These are phyloP conservation scores for Calameuta filiformis DNA, from an alignment of 2,888 invertebrate species.

Conservation along the genomic window DNA sequence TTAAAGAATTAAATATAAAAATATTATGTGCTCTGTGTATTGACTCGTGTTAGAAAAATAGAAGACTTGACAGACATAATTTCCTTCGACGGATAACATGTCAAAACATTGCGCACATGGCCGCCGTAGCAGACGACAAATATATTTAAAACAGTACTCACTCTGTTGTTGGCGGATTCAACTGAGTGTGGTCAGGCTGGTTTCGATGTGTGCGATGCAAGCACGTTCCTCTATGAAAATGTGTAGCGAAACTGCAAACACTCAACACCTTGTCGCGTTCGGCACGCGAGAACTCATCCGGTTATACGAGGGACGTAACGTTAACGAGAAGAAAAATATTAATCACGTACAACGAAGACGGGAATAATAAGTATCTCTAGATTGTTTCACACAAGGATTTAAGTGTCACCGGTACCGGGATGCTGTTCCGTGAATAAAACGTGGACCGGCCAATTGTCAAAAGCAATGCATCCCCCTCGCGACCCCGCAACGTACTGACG, in stretches of 20 bases:
- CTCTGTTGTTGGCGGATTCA: background rate
- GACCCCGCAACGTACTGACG: slow-evolving; percentile 64
- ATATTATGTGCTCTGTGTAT: background rate
- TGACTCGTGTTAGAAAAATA: background rate
- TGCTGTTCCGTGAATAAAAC: background rate
- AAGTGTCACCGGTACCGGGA: background rate
- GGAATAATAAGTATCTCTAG: background rate
- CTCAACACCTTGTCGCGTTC: background rate
- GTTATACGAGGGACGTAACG: background rate
- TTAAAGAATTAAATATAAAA: too few relatives aligned
- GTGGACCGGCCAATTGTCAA: slow-evolving; percentile 21
- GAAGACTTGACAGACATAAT: background rate
- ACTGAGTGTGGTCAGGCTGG: background rate
- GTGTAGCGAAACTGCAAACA: background rate
- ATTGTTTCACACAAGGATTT: background rate
- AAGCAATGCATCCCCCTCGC: slow-evolving; percentile 52
- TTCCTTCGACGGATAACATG: background rate
- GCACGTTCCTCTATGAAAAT: background rate
- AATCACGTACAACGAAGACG: background rate
- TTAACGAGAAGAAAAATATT: background rate
- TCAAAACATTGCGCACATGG: background rate
- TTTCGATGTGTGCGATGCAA: background rate
- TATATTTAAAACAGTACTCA: background rate
- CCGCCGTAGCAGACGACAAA: background rate
- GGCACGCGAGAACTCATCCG: background rate